These are phyloP conservation scores for Proctacanthus coquilletti DNA, from an alignment of 1,140 invertebrate genomes.

Conservation along the genomic window DNA sequence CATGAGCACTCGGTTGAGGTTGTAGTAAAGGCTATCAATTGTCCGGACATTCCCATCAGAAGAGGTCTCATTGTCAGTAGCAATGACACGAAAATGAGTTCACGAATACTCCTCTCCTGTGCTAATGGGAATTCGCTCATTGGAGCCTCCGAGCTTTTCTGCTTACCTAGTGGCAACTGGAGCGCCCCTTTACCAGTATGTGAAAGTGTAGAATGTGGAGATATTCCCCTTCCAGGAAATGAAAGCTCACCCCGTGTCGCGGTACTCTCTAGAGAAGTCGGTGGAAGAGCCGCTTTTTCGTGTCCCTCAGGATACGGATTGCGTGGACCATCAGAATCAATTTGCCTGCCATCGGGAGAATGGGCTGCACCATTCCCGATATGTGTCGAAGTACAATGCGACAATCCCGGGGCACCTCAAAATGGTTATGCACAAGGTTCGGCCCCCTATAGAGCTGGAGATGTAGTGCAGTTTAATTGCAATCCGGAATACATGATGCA, in stretches of 20 bases:
- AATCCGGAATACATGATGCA: slow-evolving; percentile 77
- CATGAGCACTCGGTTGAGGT: slow-evolving; percentile 67
- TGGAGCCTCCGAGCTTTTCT: slow-evolving; percentile 52
- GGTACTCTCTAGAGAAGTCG: slow-evolving; percentile 55
- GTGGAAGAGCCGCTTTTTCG: slow-evolving; percentile 59
- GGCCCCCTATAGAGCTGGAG: slow-evolving; percentile 59
- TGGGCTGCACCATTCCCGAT: slow-evolving; percentile 61
- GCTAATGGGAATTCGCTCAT: slow-evolving; percentile 67
- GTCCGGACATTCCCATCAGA: slow-evolving; percentile 47
- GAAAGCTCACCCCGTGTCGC: slow-evolving; percentile 45
- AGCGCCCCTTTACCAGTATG: slow-evolving; percentile 62
- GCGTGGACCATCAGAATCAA: slow-evolving; percentile 52
- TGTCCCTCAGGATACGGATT: slow-evolving; percentile 65
- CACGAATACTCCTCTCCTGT: slow-evolving; percentile 57
- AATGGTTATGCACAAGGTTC: slow-evolving; percentile 61
- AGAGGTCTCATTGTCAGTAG: slow-evolving; percentile 53
- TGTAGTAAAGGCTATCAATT: slow-evolving; percentile 64
- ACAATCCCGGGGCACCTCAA: slow-evolving; percentile 47
- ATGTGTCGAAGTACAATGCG: slow-evolving; percentile 66
- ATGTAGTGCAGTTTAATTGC: slow-evolving; percentile 73
- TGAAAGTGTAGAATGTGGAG: slow-evolving; percentile 65
- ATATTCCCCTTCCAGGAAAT: slow-evolving; percentile 37
- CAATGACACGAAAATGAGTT: slow-evolving; percentile 54
- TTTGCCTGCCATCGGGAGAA: slow-evolving; percentile 60
- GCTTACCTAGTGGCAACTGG: slow-evolving; percentile 71